These are phyloP conservation scores for Lordiphosa stackelbergi DNA, from an alignment of 1,140 invertebrate genomes.

Conservation along the genomic window DNA sequence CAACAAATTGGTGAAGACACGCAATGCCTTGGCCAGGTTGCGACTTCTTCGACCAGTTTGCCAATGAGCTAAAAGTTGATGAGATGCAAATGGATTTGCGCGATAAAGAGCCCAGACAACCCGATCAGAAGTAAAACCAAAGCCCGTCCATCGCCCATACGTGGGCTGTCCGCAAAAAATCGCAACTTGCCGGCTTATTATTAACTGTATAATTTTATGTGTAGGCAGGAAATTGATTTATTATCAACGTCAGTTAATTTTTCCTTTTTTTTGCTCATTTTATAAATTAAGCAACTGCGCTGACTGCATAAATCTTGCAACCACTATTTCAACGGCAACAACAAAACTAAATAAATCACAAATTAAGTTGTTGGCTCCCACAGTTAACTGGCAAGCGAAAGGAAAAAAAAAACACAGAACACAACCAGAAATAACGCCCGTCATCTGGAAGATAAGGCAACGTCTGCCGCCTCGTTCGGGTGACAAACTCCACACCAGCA, in stretches of 20 bases:
- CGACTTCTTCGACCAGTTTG: constrained; percentile 9
- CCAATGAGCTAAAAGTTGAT: constrained; percentile 54
- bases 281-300: constrained; percentile 63
- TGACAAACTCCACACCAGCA: constrained; percentile 50
- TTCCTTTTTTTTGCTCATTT: constrained; percentile 56
- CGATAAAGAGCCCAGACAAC: constrained; percentile 53
- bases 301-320: constrained; percentile 48
- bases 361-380: constrained; percentile 74
- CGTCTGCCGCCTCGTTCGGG: constrained; percentile 32
- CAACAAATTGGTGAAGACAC: constrained; percentile 73
- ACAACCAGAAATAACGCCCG: constrained; percentile 33
- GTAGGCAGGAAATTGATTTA: constrained; percentile 75
- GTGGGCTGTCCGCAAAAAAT: constrained; percentile 51
- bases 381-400: constrained; percentile 54
- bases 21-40: constrained; percentile 44
- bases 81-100: constrained; percentile 71
- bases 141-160: constrained; percentile 19
- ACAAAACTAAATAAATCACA: constrained; percentile 53
- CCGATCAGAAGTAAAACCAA: constrained; percentile 6
- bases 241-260: constrained; percentile 71
- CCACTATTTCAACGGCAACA: constrained; percentile 21
- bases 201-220: constrained; percentile 73
- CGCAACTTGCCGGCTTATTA: constrained; percentile 59
- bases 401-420: constrained; percentile 20
- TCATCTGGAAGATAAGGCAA: constrained; percentile 57